Evolutionary conservation across 35 echinoderm and acorn worm genomes (phyloP), one percentile per base, ranked within the genome.

Genomic region (Hemicentrotus pulcherrimus): DNA sequence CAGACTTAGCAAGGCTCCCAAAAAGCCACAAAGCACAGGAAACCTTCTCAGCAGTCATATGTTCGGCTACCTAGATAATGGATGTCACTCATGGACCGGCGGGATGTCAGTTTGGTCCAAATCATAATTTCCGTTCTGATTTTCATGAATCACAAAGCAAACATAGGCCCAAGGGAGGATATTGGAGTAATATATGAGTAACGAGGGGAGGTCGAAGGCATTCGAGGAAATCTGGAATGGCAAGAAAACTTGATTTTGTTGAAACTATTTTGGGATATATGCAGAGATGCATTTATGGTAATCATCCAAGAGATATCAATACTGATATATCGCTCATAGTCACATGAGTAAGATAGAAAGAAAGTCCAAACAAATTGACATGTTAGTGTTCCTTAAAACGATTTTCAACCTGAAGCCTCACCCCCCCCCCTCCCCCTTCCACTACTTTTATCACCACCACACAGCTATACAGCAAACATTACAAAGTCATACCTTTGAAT

Each of bases 81-180:
- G 65, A 78, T 78, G 65, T 78, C 65, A 78, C 65, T 78, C 65
- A 78, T 28, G 65, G 65, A 78, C 28, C 24, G 65, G 65, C 65
- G 65, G 65, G 65, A 78, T 28, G 65, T 78, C 65, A 78, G 65
- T 78, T 78, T 28, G 65, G 65, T 28, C 65, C 19, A 78, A 78
- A 78, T 78, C 65, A 78, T 78, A 78, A 78, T 78, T 78, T 78
- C 65, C 65, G 22, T 78, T 78, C 65, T 78, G 65, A 78, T 78
- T 78, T 78, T 78, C 65, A 28, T 78, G 65, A 78, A 28, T 78
- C 65, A 78, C 65, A 78, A 78, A 78, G 28, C 65, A 78, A 78
- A 78, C 65, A 78, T n/a, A 78, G 65, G 19, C 65, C 19, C 19
- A 78, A 78, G 6, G 65, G 65, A 78, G 65, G 65, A 78, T 78